Evolutionary conservation across 1,140 invertebrate species (phyloP), one percentile per base, ranked within the genome.

Genomic region (Danaus melanippus): DNA sequence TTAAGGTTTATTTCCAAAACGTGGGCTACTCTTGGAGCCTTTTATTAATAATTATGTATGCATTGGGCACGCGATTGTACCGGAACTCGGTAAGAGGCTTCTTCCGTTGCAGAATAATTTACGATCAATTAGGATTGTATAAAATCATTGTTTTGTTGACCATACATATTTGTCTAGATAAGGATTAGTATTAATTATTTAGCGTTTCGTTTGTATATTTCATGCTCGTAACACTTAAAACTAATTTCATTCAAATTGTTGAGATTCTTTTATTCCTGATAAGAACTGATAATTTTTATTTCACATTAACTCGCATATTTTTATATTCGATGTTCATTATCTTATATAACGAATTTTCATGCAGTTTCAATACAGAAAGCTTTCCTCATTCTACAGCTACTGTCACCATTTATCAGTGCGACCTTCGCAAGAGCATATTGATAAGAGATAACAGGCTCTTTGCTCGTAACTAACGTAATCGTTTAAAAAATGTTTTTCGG

Each of bases 381-480:
- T 61, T 54, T 58, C 56, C 48, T 56, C 17, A 50, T 45, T 42
- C 50, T 46, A 45, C 39, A 48, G 58, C 48, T 43, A 58, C 45
- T 15, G 50, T 50, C 44, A 50, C 58, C 56, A 63, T 61, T 71
- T 86, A 86, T 86, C 83, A 74, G 60, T 39, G 50, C 70, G 79
- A 81, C 83, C 81, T 86, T 86, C 73, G 64, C 72, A 74, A 80
- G 80, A 83, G 75, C 74, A 81, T 71, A 72, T 82, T 84, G 81
- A 84, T 86, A 84, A 84, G 66, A 80, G 83, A 86, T 86, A 86
- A 78, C 74, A 64, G 57, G 39, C 42, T 52, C 58, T 54, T 48
- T 45, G 53, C 42, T 51, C 21, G 53, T 39, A 39, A 17, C 45
- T 44, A 42, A 42, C 50, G 17, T 56, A 52, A 56, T 57, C 53